Conservation (phyloP, 2,797 vertebrate species). For the Fistularia tabacaria region DNA sequence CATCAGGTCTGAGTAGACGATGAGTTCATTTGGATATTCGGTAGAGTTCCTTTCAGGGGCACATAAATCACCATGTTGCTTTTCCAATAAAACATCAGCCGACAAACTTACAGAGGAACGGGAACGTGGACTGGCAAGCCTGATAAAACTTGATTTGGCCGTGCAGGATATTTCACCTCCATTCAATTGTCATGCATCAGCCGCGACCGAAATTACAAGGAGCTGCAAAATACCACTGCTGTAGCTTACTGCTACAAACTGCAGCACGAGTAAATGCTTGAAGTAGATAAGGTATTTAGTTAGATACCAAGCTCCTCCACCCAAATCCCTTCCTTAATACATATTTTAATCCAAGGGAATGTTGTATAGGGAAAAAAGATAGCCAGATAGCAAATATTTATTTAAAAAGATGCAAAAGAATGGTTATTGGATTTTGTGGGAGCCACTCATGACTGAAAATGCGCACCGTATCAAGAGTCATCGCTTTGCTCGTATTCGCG, state of each 20-base stretch:
- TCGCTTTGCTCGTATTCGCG: slow-evolving; percentile 21
- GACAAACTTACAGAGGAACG: slow-evolving; percentile 27
- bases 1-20: too few species aligned
- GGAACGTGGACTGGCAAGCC: slow-evolving; percentile 50
- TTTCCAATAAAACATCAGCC: slow-evolving; percentile 41
- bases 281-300: slow-evolving; percentile 49
- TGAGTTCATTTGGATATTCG: too few species aligned
- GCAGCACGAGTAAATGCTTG: slow-evolving; percentile 31
- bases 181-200: slow-evolving; percentile 54
- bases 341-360: slow-evolving; percentile 38
- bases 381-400: slow-evolving; percentile 37
- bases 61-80: slow-evolving; percentile 38
- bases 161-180: slow-evolving; percentile 58
- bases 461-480: slow-evolving; percentile 26
- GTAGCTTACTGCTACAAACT: slow-evolving; percentile 41
- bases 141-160: slow-evolving; percentile 47
- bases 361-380: slow-evolving; percentile 28
- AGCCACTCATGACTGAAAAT: slow-evolving; percentile 35
- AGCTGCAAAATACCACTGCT: slow-evolving; percentile 34
- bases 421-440: slow-evolving; percentile 36
- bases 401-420: slow-evolving; percentile 32
- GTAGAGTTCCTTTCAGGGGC: too few species aligned
- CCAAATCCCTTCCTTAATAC: slow-evolving; percentile 16
- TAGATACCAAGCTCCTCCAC: slow-evolving; percentile 31
- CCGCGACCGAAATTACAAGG: slow-evolving; percentile 48